These are phyloP conservation scores for Ectemnius lituratus DNA, from an alignment of 2,888 invertebrate species.

Conservation along the genomic window DNA sequence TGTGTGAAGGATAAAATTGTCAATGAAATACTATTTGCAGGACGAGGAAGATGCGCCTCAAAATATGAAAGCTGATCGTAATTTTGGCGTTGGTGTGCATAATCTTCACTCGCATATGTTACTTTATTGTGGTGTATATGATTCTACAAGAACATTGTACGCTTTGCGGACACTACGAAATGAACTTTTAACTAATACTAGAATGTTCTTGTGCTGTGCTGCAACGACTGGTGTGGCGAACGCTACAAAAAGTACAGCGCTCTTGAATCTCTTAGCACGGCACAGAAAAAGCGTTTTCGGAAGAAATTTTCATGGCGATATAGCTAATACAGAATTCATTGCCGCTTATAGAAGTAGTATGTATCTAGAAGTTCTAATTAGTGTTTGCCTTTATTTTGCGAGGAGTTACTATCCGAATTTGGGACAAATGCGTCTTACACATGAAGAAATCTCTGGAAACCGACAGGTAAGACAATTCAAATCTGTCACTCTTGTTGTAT, in stretches of 20 bases:
- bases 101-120: constrained; percentile 91
- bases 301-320: constrained; percentile 82
- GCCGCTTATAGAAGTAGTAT: constrained; percentile 87
- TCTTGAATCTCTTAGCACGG: constrained; percentile 83
- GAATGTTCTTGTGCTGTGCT: constrained; percentile 86
- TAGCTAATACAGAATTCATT: constrained; percentile 82
- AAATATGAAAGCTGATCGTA: constrained; percentile 66
- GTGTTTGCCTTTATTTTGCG: constrained; percentile 88
- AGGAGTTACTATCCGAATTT: constrained; percentile 88
- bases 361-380: constrained; percentile 88
- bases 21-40: constrained; percentile 43
- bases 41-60: constrained; percentile 68
- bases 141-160: constrained; percentile 86
- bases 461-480: constrained; percentile 78
- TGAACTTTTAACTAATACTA: constrained; percentile 84
- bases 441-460: constrained; percentile 86
- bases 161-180: constrained; percentile 87
- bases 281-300: constrained; percentile 90
- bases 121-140: constrained; percentile 88
- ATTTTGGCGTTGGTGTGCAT: constrained; percentile 80
- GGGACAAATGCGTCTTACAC: constrained; percentile 83
- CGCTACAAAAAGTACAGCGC: constrained; percentile 79
- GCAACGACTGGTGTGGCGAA: constrained; percentile 86
- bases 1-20: not conserved
- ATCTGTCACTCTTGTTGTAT: not conserved